Evolutionary conservation across 2,888 invertebrate genomes (phyloP), one percentile per base, ranked within the genome.

Genomic region (Saturnia japonica): DNA sequence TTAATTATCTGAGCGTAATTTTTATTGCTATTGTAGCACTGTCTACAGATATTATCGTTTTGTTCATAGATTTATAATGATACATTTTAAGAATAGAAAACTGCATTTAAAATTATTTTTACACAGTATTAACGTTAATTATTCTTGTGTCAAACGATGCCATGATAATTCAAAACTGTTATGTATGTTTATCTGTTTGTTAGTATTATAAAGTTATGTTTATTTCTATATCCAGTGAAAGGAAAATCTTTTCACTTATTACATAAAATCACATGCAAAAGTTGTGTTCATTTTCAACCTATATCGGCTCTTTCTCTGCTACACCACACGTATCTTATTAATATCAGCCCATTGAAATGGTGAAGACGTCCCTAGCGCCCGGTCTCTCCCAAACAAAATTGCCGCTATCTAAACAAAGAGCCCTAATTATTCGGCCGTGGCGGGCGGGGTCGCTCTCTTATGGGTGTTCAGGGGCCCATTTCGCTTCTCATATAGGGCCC

Each of bases 381-480:
- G 93, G 89, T 93, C 91, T 91, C 93, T 93, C 91, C 93, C 94
- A 94, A 94, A 94, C 94, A 94, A 94, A 94, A 94, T 94, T 94
- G 94, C 93, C 91, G 94, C 94, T 94, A 94, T 94, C 94, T 94
- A 94, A 94, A 94, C 94, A 94, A 94, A 94, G 94, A 94, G 94
- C 94, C 95, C 95, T 95, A 95, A 95, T 95, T 95, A 95, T 95
- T 94, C 95, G 95, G 93, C 93, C 93, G 93, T 93, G 94, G 94
- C 93, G 93, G 94, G 95, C 95, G 95, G 95, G 95, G 95, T 95
- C 95, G 95, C 94, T 95, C 95, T 94, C 95, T 95, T 95, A 95
- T 95, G 95, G 95, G 95, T 95, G 95, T 95, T 95, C 94, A 91
- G 95, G 95, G 95, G 95, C 95, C 95, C 94, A 95, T 95, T 95